Base-by-base conservation (phyloP, 2,888 invertebrate genomes). In the Xanthia togata region DNA sequence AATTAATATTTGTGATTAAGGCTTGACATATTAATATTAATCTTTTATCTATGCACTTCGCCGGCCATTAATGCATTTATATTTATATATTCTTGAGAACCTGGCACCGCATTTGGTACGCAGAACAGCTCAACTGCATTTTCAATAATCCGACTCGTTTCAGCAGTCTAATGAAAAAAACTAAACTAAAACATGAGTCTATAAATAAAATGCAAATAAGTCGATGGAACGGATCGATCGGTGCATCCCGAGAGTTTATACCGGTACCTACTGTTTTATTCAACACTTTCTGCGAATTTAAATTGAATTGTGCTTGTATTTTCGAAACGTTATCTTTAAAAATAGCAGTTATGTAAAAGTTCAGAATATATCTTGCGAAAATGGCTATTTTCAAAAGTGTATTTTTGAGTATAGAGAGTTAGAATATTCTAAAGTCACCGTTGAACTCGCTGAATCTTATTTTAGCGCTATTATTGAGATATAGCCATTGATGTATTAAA, bases 171-270 rank as follows among this genome's bases (percentile, higher is more conserved):
- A 31, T 31, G 31, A 31, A 31, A 31, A 31, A 31, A 31, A 31
- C 31, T 31, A 31, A 31, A 31, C 2, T 55, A 47, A 81, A 79
- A 81, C 31, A 47, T 5, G 31, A 47, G 31, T 73, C 31, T 55
- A 69, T 47, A 64, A 70, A 73, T 80, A 71, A 79, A 79, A 84
- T 80, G 73, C 50, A 76, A 80, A 83, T 76, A 62, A 59, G 44
- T 60, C 26, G 31, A 73, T 70, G 5, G 55, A 31, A 26, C 35
- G 44, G 63, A 71, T 69, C 63, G 77, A 41, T 68, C 63, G 31
- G 23, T 70, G 62, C 77, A 76, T 80, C 62, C 81, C 70, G 62
- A 60, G 55, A 50, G 76, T 70, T 80, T 70, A 50, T 50, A 23
- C 65, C 50, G 47, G 23, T 57, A 60, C 41, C 76, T 76, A 23